These are phyloP conservation scores for Apodemia zela DNA, from an alignment of 2,888 invertebrate genomes.

Conservation along the genomic window DNA sequence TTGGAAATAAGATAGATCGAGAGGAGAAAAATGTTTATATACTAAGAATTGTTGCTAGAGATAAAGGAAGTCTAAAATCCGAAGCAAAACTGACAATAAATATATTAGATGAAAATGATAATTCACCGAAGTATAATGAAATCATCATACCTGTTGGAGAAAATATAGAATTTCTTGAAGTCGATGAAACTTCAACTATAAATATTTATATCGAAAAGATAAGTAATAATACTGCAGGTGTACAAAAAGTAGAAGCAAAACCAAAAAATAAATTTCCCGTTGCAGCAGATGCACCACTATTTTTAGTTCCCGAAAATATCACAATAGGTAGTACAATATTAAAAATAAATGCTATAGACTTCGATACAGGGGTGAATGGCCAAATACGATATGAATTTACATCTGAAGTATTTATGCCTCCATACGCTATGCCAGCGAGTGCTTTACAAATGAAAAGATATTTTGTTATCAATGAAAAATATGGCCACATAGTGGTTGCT, in stretches of 20 bases:
- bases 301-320: slow-evolving; percentile 86
- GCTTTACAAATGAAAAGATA: slow-evolving; percentile 81
- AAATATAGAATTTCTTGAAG: slow-evolving; percentile 83
- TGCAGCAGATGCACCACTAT: slow-evolving; percentile 73
- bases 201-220: slow-evolving; percentile 68
- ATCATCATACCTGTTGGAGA: slow-evolving; percentile 85
- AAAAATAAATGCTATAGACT: slow-evolving; percentile 85
- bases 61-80: slow-evolving; percentile 87
- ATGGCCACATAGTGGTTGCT: slow-evolving; percentile 88
- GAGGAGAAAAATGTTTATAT: slow-evolving; percentile 85
- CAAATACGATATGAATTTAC: slow-evolving; percentile 85
- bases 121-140: slow-evolving; percentile 85
- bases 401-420: slow-evolving; percentile 84
- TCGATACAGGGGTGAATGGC: slow-evolving; percentile 85
- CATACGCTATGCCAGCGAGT: slow-evolving; percentile 59
- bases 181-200: slow-evolving; percentile 74
- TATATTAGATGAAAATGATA: slow-evolving; percentile 91
- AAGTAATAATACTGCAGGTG: slow-evolving; percentile 46
- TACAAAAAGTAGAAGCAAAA: slow-evolving; percentile 53
- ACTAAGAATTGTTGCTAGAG: slow-evolving; percentile 87
- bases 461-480: slow-evolving; percentile 87
- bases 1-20: slow-evolving; percentile 83
- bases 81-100: slow-evolving; percentile 86
- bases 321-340: slow-evolving; percentile 85
- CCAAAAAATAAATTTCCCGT: slow-evolving; percentile 61